Evolutionary conservation across 2,888 invertebrate genomes (phyloP).

Genomic region (Rhodophaea formosa): DNA sequence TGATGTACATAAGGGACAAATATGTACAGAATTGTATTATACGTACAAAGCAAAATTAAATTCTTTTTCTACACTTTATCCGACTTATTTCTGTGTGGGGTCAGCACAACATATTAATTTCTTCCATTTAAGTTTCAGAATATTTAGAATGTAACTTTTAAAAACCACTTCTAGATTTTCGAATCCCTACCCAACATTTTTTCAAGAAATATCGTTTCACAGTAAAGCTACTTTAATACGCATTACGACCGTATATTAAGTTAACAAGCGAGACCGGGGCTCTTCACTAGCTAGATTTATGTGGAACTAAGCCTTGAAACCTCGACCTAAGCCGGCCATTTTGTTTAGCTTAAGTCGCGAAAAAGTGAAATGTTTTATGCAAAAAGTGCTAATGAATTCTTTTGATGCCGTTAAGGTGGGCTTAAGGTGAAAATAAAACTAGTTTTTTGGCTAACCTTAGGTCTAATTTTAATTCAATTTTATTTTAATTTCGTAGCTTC

Average conservation of each 20-base stretch:
- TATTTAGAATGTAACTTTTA: too few relatives aligned
- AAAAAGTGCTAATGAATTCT: conserved; percentile 11
- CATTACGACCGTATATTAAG: conserved; percentile 8
- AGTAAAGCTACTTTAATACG: conserved; percentile 1
- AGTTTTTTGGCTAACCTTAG: not conserved
- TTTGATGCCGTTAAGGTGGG: conserved; percentile 2
- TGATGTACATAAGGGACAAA: too few relatives aligned
- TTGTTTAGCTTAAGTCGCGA: conserved; percentile 17
- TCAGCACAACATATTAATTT: too few relatives aligned
- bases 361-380: conserved; percentile 22
- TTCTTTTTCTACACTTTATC: too few relatives aligned
- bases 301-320: conserved; percentile 1
- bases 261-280: not conserved
- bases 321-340: conserved; percentile 13
- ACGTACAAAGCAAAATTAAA: too few relatives aligned
- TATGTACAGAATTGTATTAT: too few relatives aligned
- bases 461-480: not conserved
- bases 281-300: conserved; percentile 10
- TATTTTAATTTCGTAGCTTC: not conserved
- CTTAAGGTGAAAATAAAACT: conserved; percentile 2
- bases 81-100: too few relatives aligned
- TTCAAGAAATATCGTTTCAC: not conserved
- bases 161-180: too few relatives aligned
- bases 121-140: too few relatives aligned
- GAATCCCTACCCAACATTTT: not conserved